A percentile compares a stretch with the other conserved stretches of the same genome.
These are phyloP conservation scores for Calliopum simillimum DNA, from an alignment of 2,888 invertebrate genomes.

Conservation along the genomic window DNA sequence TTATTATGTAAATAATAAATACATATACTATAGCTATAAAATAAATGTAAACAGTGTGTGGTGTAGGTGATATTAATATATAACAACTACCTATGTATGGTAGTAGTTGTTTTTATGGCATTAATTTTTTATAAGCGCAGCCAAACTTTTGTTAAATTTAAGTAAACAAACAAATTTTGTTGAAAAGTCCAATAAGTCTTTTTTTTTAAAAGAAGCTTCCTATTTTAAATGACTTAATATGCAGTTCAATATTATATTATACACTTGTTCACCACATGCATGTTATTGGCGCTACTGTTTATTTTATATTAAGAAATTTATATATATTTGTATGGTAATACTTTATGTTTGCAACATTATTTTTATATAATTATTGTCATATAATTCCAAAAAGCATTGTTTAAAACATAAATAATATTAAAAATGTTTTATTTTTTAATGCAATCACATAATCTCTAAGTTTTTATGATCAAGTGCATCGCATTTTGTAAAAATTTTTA, in stretches of 20 bases:
- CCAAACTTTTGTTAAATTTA: too few relatives aligned
- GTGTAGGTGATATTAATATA: too few relatives aligned
- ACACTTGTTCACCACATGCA: too few relatives aligned
- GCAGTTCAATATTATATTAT: too few relatives aligned
- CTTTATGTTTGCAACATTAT: neutral
- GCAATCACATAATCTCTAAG: neutral
- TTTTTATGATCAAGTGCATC: neutral
- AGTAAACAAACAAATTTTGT: too few relatives aligned
- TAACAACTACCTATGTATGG: neutral
- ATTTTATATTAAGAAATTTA: neutral
- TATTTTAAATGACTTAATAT: too few relatives aligned
- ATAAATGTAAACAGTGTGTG: neutral
- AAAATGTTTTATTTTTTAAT: slow-evolving; percentile 11
- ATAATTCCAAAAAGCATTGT: slow-evolving; percentile 29
- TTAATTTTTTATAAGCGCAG: too few relatives aligned
- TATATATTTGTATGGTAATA: neutral
- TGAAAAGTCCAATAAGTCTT: too few relatives aligned
- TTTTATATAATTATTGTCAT: neutral
- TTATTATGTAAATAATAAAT: slow-evolving; percentile 88
- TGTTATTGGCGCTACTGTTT: too few relatives aligned
- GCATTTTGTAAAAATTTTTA: neutral
- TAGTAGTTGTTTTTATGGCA: neutral
- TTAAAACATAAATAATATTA: neutral
- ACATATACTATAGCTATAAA: neutral
- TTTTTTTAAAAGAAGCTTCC: too few relatives aligned